A percentile compares a stretch with the other conserved stretches of the same genome.
Conservation (phyloP, 2,113 vertebrate genomes). For the Oxyruncus cristatus region DNA sequence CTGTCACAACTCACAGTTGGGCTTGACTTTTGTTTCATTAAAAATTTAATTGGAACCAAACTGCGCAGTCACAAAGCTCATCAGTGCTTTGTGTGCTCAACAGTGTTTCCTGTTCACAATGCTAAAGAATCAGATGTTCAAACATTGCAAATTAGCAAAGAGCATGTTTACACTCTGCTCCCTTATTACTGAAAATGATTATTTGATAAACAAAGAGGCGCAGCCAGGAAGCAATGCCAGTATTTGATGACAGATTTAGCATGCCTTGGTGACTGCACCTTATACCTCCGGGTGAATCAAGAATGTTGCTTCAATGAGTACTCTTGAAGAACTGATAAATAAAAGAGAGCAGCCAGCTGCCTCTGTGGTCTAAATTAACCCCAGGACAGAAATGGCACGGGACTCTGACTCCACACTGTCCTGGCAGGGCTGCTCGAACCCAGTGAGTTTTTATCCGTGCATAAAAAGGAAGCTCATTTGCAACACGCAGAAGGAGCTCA, state of each 20-base stretch:
- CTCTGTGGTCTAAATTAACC: not conserved
- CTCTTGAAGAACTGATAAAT: not conserved
- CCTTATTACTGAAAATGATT: slow-evolving; percentile 60
- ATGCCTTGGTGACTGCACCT: slow-evolving; percentile 10
- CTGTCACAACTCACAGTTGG: slow-evolving; percentile 35
- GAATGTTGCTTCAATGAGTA: not conserved
- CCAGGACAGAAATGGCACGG: not conserved
- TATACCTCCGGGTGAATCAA: not conserved
- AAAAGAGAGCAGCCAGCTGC: not conserved
- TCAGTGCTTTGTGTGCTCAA: slow-evolving; percentile 47
- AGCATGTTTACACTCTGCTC: slow-evolving; percentile 57
- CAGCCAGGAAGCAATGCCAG: slow-evolving; percentile 11
- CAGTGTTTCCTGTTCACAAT: slow-evolving; percentile 51
- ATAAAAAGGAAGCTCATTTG: not conserved
- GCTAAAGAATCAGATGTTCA: slow-evolving; percentile 57
- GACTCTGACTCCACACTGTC: not conserved
- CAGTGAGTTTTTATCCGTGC: fast-evolving
- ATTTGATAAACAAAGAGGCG: slow-evolving; percentile 61
- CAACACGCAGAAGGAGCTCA: not conserved
- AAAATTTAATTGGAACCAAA: slow-evolving; percentile 70
- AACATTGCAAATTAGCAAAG: slow-evolving; percentile 66
- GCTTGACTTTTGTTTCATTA: slow-evolving; percentile 62
- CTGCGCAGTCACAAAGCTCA: slow-evolving; percentile 57
- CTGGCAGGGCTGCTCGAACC: not conserved
- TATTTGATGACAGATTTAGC: slow-evolving; percentile 25